These are phyloP conservation scores for Xylota segnis DNA, from an alignment of 2,888 invertebrate genomes.

Conservation along the genomic window DNA sequence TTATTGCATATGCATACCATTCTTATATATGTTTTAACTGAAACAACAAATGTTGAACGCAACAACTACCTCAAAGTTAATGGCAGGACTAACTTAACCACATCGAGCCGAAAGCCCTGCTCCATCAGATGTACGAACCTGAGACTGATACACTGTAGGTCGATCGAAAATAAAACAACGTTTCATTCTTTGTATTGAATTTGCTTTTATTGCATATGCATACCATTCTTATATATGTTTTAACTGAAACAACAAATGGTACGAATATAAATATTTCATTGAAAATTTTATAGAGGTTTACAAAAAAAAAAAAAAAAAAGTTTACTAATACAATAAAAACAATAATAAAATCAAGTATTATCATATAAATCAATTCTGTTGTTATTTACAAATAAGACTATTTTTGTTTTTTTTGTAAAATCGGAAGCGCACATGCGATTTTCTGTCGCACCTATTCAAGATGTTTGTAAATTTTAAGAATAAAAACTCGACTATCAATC, in stretches of 20 bases:
- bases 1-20: conserved; percentile 65
- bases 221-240: conserved; percentile 50
- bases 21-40: conserved; percentile 36
- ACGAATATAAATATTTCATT: conserved; percentile 54
- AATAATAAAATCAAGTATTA: conserved; percentile 48
- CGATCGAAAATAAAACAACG: background rate
- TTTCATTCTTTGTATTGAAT: conserved; percentile 22
- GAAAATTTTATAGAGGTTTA: conserved; percentile 48
- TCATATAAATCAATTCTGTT: conserved; percentile 45
- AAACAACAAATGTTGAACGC: no score
- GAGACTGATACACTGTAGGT: no score
- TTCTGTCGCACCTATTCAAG: conserved; percentile 4
- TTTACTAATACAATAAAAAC: conserved; percentile 46
- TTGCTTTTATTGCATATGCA: conserved; percentile 59
- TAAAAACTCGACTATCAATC: background rate
- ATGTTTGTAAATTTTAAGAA: background rate
- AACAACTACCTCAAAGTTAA: no score
- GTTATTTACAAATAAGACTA: conserved; percentile 64
- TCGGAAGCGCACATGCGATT: conserved; percentile 31
- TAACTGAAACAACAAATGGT: conserved; percentile 40
- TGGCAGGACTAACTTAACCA: no score
- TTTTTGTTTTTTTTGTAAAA: conserved; percentile 35
- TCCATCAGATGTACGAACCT: no score
- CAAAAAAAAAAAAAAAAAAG: conserved; percentile 9
- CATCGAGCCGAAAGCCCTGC: no score